Conservation (phyloP, 2,797 vertebrate species). For the Scomberomorus guttatus region DNA sequence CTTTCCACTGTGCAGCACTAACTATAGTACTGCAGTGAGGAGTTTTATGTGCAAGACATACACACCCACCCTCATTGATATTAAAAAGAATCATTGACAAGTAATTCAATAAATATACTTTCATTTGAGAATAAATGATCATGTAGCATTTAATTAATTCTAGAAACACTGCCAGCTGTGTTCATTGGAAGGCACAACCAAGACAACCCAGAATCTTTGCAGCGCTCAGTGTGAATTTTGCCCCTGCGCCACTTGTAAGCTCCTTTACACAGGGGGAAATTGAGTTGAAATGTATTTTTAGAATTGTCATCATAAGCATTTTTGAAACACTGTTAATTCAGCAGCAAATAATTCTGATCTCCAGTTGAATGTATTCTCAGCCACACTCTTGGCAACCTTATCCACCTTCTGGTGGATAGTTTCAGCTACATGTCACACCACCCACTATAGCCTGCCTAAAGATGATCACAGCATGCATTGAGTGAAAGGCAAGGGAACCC, state of each 20-base stretch:
- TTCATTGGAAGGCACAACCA: background rate
- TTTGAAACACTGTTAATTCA: conserved; percentile 40
- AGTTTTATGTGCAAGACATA: too few relatives aligned
- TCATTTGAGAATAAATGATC: background rate
- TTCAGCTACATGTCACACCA: conserved; percentile 4
- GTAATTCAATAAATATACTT: background rate
- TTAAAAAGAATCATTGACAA: background rate
- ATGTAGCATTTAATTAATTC: background rate
- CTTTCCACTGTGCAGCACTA: too few relatives aligned
- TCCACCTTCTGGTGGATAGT: conserved; percentile 13
- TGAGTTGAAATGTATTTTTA: conserved; percentile 33
- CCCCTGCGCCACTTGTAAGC: background rate
- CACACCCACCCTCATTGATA: too few relatives aligned
- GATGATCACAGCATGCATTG: conserved; percentile 1
- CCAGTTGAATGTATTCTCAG: background rate
- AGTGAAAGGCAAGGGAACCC: conserved; percentile 3
- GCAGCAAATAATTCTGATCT: conserved; percentile 31
- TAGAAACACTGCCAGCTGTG: background rate
- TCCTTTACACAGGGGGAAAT: background rate
- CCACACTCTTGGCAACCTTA: background rate
- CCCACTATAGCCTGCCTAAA: background rate
- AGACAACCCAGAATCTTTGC: background rate
- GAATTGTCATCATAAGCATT: conserved; percentile 28
- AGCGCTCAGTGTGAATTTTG: background rate
- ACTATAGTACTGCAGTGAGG: too few relatives aligned